These are phyloP conservation scores for Pachyramphus minor DNA, from an alignment of 2,113 vertebrate species.

Conservation along the genomic window DNA sequence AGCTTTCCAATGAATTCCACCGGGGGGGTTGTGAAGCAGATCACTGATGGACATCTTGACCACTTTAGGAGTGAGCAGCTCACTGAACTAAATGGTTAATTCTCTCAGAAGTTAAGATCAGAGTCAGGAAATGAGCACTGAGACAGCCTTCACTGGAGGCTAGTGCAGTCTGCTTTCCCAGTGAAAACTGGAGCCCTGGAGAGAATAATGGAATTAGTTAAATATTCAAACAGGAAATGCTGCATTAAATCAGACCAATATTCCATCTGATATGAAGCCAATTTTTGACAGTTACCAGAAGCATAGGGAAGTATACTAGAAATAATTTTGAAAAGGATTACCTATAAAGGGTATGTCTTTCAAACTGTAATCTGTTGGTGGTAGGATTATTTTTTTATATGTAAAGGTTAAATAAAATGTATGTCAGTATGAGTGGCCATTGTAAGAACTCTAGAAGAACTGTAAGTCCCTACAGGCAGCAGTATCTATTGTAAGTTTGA, in stretches of 20 bases:
- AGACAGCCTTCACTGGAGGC: background rate
- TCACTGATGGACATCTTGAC: background rate
- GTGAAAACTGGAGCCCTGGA: slow-evolving; percentile 6
- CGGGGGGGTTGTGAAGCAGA: background rate
- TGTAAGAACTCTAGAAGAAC: background rate
- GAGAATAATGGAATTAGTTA: slow-evolving; percentile 35
- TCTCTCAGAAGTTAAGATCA: background rate
- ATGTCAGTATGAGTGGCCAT: background rate
- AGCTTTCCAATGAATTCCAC: background rate
- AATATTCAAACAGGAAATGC: slow-evolving; percentile 42
- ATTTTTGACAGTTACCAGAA: slow-evolving; percentile 10
- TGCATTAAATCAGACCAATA: background rate
- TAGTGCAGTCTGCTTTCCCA: background rate
- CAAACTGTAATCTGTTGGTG: background rate
- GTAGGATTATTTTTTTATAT: background rate
- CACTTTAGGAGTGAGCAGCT: background rate
- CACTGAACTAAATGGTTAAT: background rate
- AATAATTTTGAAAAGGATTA: background rate
- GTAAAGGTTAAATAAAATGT: background rate
- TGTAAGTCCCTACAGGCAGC: background rate
- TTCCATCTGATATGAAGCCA: background rate
- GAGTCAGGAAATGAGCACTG: slow-evolving; percentile 4
- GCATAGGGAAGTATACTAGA: background rate
- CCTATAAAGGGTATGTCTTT: background rate
- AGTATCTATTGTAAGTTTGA: background rate